A percentile compares a stretch with the other conserved stretches of the same genome.
Evolutionary conservation across 2,113 vertebrate species (phyloP).

Genomic region (Pionites leucogaster): DNA sequence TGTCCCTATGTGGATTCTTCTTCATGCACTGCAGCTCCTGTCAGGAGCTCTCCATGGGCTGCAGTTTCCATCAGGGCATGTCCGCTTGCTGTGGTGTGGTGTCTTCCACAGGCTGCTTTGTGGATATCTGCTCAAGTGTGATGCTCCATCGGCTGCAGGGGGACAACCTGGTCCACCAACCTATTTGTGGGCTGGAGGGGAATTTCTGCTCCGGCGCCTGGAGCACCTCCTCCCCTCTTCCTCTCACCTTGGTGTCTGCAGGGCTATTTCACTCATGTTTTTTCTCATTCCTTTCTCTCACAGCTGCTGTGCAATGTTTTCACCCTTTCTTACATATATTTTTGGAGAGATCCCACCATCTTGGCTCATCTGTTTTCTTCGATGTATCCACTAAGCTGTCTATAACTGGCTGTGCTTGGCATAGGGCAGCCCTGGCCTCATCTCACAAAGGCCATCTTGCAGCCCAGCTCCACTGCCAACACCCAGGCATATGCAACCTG

Average conservation of each 20-base stretch:
- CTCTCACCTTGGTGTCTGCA: not conserved
- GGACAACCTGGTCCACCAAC: not conserved
- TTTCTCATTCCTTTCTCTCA: not conserved
- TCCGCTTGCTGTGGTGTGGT: not conserved
- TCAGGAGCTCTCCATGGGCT: not conserved
- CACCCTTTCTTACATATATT: not conserved
- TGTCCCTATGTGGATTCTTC: not conserved
- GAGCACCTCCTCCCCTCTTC: not conserved
- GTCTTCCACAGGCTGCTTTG: accelerated
- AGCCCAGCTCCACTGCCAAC: not conserved
- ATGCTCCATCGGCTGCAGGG: not conserved
- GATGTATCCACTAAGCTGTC: accelerated
- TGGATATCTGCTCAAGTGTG: not conserved
- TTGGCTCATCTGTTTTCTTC: not conserved
- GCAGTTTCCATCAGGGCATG: accelerated
- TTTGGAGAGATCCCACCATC: not conserved
- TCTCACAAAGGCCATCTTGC: not conserved
- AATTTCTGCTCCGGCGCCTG: not conserved
- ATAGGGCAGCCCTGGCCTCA: accelerated
- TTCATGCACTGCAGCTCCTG: accelerated
- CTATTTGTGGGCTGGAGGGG: not conserved
- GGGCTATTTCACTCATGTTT: not conserved
- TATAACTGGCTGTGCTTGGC: not conserved
- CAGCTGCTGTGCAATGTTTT: not conserved
- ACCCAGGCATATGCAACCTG: accelerated